phyloP scores from a whole-genome alignment of 2,797 vertebrate genomes.

The Dallia pectoralis region DNA sequence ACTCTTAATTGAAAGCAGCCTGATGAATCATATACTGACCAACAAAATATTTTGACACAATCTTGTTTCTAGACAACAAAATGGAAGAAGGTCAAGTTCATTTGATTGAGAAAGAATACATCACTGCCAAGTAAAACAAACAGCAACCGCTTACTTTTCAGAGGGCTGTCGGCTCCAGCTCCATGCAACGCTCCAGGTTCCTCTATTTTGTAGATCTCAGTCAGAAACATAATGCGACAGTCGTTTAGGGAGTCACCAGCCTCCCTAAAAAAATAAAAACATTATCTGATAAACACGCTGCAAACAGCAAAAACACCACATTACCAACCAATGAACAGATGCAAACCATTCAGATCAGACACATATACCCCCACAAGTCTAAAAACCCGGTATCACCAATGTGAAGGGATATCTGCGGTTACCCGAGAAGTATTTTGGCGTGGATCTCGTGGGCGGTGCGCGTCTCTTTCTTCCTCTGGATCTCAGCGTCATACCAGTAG shows the following conservation, averaged over 20 bases:
- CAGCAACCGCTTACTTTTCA: constrained; percentile 78
- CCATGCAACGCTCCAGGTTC: constrained; percentile 77
- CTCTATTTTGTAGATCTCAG: constrained; percentile 96
- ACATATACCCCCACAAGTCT: neutral
- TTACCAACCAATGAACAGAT: neutral
- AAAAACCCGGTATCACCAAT: neutral
- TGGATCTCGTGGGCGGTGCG: constrained; percentile 83
- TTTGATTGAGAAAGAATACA: too few species aligned
- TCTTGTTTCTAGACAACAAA: too few species aligned
- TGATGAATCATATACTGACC: neutral
- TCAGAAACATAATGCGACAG: constrained; percentile 87
- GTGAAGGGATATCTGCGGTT: constrained; percentile 28
- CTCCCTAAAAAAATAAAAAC: constrained; percentile 67
- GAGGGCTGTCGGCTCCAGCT: constrained; percentile 73
- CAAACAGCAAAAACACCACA: neutral
- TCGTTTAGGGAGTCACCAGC: constrained; percentile 87
- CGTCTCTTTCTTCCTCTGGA: constrained; percentile 86
- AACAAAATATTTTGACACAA: too few species aligned
- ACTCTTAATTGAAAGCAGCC: neutral
- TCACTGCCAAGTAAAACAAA: neutral
- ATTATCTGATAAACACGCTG: neutral
- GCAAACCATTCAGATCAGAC: neutral
- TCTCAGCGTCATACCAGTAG: constrained; percentile 96
- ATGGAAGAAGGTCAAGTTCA: too few species aligned
- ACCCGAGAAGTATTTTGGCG: constrained; percentile 89